Percentiles rank a stretch among this genome's conserved stretches.
Evolutionary conservation across 2,113 vertebrate genomes (phyloP).

Genomic region (Arenaria interpres): DNA sequence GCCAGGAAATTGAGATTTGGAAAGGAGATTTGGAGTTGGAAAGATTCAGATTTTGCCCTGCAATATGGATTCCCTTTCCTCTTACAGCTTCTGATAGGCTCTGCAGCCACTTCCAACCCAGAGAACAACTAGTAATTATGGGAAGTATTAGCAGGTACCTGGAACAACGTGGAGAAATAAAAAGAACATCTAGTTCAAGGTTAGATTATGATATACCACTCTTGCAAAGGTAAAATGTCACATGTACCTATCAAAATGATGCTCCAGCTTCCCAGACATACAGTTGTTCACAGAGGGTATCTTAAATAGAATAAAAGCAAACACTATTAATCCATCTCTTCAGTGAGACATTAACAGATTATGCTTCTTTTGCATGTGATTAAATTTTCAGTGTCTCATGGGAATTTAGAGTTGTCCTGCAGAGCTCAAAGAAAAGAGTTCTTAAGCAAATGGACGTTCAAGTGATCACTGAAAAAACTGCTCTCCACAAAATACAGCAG

Average conservation of each 20-base stretch:
- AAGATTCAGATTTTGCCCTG: background rate
- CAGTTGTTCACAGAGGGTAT: background rate
- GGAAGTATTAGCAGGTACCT: background rate
- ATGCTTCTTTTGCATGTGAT: background rate
- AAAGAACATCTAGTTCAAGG: background rate
- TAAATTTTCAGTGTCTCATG: background rate
- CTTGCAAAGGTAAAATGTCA: background rate
- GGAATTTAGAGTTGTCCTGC: background rate
- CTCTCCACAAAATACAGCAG: background rate
- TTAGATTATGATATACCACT: background rate
- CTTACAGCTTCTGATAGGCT: background rate
- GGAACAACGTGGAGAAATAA: background rate
- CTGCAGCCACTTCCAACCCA: background rate
- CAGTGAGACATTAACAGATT: background rate
- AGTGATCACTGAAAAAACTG: rapidly evolving
- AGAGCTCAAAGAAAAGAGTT: background rate
- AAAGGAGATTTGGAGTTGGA: background rate
- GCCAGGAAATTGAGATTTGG: background rate
- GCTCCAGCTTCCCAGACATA: background rate
- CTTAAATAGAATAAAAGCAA: background rate
- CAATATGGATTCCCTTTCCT: background rate
- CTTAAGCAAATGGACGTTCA: background rate
- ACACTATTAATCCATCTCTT: background rate
- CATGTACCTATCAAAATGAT: background rate
- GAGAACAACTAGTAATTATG: background rate